phyloP scores from a whole-genome alignment of 2,113 vertebrate genomes.

The Silurus asotus region DNA sequence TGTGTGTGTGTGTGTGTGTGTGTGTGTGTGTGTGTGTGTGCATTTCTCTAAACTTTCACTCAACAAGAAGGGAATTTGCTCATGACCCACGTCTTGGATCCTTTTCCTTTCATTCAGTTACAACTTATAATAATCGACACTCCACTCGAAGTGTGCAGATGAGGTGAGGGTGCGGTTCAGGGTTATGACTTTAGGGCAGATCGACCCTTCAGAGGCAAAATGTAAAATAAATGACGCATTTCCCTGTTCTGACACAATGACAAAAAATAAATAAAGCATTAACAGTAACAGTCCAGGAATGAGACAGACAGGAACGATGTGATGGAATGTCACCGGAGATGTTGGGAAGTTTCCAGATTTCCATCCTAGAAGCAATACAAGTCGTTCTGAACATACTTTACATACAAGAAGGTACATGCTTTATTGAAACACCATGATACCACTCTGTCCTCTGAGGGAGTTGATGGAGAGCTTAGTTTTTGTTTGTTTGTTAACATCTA shows the following conservation, averaged over 20 bases:
- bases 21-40: neutral
- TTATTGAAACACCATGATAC: neutral
- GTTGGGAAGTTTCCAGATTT: neutral
- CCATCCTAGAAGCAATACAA: neutral
- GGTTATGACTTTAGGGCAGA: neutral
- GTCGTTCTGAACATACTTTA: neutral
- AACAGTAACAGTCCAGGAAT: neutral
- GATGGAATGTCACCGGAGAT: neutral
- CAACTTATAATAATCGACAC: neutral
- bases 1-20: neutral
- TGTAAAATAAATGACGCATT: neutral
- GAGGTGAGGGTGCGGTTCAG: neutral
- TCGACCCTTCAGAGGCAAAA: neutral
- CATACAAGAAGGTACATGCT: too few species aligned
- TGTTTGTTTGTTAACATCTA: conserved; percentile 2
- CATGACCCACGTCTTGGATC: neutral
- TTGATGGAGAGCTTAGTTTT: neutral
- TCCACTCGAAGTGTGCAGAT: neutral
- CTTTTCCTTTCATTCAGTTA: conserved; percentile 22
- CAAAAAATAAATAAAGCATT: neutral
- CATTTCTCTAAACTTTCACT: neutral
- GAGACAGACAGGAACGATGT: neutral
- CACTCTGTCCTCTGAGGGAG: neutral
- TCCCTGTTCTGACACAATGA: neutral
- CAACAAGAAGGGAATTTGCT: conserved; percentile 26